Conservation (phyloP, 2,888 invertebrate species). For the Drosophila engyochracea region DNA sequence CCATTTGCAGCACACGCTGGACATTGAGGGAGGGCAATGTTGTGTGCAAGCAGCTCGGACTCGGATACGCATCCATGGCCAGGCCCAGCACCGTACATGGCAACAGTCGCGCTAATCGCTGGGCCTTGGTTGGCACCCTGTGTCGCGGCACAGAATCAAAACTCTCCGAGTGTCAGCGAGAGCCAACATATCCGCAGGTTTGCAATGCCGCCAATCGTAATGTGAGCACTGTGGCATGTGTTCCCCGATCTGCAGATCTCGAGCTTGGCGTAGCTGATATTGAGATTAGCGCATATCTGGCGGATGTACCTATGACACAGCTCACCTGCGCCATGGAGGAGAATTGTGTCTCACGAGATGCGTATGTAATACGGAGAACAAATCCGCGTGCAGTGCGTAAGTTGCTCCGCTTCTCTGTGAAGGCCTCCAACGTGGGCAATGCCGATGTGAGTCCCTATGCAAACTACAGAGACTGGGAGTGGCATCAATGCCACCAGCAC, state of each 20-base stretch:
- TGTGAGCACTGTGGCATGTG: slow-evolving; percentile 77
- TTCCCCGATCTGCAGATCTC: slow-evolving; percentile 68
- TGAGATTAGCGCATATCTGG: slow-evolving; percentile 63
- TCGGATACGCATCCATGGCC: slow-evolving; percentile 75
- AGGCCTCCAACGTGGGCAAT: slow-evolving; percentile 79
- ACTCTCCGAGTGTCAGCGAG: slow-evolving; percentile 73
- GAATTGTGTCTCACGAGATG: slow-evolving; percentile 77
- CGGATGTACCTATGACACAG: slow-evolving; percentile 70
- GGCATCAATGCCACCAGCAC: slow-evolving; percentile 82
- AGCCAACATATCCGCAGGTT: slow-evolving; percentile 61
- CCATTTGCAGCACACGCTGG: slow-evolving; percentile 76
- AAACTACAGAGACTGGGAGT: slow-evolving; percentile 80
- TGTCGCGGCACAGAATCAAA: slow-evolving; percentile 75
- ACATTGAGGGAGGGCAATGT: slow-evolving; percentile 80
- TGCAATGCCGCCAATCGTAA: slow-evolving; percentile 69
- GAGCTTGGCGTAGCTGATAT: slow-evolving; percentile 74
- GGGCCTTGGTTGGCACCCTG: slow-evolving; percentile 77
- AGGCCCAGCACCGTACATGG: slow-evolving; percentile 71
- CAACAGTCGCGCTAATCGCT: slow-evolving; percentile 55
- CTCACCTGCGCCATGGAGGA: slow-evolving; percentile 82
- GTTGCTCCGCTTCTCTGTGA: slow-evolving; percentile 78
- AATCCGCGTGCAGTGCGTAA: slow-evolving; percentile 70
- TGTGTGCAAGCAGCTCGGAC: slow-evolving; percentile 75
- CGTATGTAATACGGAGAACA: slow-evolving; percentile 71
- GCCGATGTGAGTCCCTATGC: slow-evolving; percentile 81